phyloP scores from a whole-genome alignment of 2,888 invertebrate genomes.

The Erebia ligea region DNA sequence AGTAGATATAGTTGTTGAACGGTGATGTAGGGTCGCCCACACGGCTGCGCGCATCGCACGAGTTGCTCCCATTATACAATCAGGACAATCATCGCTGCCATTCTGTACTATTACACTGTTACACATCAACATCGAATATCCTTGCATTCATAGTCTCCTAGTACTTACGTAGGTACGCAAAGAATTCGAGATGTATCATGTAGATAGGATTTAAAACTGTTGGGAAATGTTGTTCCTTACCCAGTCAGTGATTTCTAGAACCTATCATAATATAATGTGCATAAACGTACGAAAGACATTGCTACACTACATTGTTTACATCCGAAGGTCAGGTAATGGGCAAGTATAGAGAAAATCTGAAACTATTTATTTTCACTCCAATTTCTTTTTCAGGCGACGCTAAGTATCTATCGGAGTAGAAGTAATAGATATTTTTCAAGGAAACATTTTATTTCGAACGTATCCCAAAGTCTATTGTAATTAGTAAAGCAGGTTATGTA shows the following conservation, averaged over 20 bases:
- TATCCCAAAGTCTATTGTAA: neutral
- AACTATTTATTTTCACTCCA: no score
- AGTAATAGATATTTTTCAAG: neutral
- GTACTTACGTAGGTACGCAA: neutral
- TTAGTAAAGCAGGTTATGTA: slow-evolving; percentile 6
- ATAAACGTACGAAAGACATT: no score
- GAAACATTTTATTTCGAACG: neutral
- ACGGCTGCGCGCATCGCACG: slow-evolving; percentile 63
- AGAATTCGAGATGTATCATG: neutral
- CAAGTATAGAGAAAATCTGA: no score
- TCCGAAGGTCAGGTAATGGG: no score
- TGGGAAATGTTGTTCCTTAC: no score
- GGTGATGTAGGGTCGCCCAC: slow-evolving; percentile 77
- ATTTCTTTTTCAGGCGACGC: no score
- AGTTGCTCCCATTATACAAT: slow-evolving; percentile 77
- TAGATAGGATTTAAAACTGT: no score
- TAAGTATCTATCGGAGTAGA: no score
- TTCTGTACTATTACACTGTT: slow-evolving; percentile 49
- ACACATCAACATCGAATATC: slow-evolving; percentile 43
- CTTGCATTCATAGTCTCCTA: slow-evolving; percentile 38
- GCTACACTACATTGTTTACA: no score
- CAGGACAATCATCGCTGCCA: slow-evolving; percentile 74
- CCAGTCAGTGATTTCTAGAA: no score
- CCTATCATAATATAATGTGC: no score
- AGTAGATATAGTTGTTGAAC: slow-evolving; percentile 47